Base-by-base conservation (phyloP, 1,140 invertebrate species). In the Drosophila murphyi region DNA sequence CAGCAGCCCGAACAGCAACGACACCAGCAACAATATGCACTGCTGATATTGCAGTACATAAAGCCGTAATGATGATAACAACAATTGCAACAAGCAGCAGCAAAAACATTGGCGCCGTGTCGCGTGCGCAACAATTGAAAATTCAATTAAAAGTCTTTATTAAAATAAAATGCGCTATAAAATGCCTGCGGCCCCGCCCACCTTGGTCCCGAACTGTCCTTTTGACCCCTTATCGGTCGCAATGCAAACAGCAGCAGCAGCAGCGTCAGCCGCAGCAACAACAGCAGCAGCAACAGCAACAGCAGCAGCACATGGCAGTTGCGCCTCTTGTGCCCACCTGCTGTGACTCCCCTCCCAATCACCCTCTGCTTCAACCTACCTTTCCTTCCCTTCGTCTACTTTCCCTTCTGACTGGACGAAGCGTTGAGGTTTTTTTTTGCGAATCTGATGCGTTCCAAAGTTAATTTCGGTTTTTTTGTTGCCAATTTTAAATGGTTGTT, bases 61-160 rank as follows among this genome's bases (percentile, higher is more conserved):
- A 64, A 62, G 10, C 45, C 41, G 54, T 67, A 67, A 55, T 67
- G 63, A 67, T 67, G 45, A 55, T 61, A 72, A 28, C 32, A 50
- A 35, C 41, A 60, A 12, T 54, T 41, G 39, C 72, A 75, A 48
- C 60, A 54, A 10, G 72, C 76, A 71, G 34, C 72, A 69, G 57
- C 64, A 56, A 35, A 54, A 73, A 8, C 32, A 59, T 54, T 67
- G 47, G 39, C 47, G 59, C 32, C 52, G 69, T 60, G 54, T 67
- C 56, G 55, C 45, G 47, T 41, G 78, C 57, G 85, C 81, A 88
- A 88, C 85, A 88, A 88, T 85, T 88, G 85, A 88, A 88, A 88
- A 89, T 88, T 89, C 85, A 88, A 88, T 88, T 88, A 88, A 88
- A 88, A 88, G 80, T 89, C 85, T 88, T 88, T 88, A 88, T 88